Base-by-base conservation (phyloP, 2,113 vertebrate genomes). In the Piaya cayana region DNA sequence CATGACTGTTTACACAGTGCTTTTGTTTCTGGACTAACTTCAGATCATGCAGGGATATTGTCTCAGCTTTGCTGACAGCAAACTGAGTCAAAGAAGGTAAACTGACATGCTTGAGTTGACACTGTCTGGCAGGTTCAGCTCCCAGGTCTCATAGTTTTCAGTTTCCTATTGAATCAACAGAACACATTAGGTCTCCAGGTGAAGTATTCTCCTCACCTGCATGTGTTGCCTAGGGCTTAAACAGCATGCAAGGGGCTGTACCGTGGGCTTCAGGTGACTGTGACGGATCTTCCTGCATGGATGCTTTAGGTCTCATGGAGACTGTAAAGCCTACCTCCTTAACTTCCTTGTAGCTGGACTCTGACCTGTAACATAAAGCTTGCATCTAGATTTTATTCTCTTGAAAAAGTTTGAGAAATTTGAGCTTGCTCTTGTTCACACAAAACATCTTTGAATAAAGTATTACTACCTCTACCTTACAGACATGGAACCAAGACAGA, bases 241-340 rank as follows among this genome's bases (percentile, higher is more conserved):
- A 32, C 0, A 6, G n/a, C 29, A 36, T 0, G 0, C 3, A 36
- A 62, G 42, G 32, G 39, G 32, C 52, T 52, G 50, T 16, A 49
- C 23, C 36, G 36, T 30, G 16, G 19, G 26, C 36, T 53, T 17
- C 42, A 43, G 11, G 21, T 22, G 17, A 12, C 12, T 34, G 25
- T 42, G 59, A 15, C 0, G 0, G 2, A 55, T 43, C 83, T 37
- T 34, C 29, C 52, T 16, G 12, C 34, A 47, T 1, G 1, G 5
- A 20, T 1, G 0, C 18, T 12, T 4, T 10, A 9, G 16, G 29
- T 39, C 39, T 18, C 58, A 34, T 0, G 0, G 29, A 76, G 55
- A 26, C 22, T 27, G 14, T n/a, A 36, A 62, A 67, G 65, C n/a
- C 60, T 42, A 10, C 26, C 37, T 30, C 15, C 30, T 9, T 5